Evolutionary conservation across 2,888 invertebrate species (phyloP), one percentile per base, ranked within the genome.

Genomic region (Drosophila monieri): DNA sequence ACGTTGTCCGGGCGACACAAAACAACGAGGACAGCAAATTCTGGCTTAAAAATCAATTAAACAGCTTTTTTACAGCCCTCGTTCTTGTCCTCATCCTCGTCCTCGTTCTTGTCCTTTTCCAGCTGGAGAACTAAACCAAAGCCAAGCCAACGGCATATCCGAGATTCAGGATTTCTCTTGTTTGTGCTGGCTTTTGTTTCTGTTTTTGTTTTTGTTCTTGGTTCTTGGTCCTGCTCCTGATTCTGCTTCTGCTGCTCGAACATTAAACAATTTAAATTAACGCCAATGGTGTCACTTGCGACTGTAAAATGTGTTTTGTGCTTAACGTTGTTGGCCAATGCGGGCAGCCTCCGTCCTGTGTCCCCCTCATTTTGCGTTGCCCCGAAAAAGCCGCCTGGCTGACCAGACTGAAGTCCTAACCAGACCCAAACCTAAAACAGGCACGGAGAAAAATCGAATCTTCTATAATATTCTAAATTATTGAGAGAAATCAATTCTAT

Each of bases 261-360:
- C 85, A 84, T 86, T 88, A 76, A 87, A 86, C 85, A 89, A 89
- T 89, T 89, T 87, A 89, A 89, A 89, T 89, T 89, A 89, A 89
- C 90, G 89, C 90, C 89, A 83, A 77, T 87, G 88, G 90, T 88
- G 90, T 89, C 89, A 88, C 88, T 88, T 87, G 87, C 76, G 78
- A 75, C 88, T 84, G 77, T 80, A 78, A 80, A 85, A 85, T 83
- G 80, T 87, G 73, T 85, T 85, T 76, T 78, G 77, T 77, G 85
- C 77, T 81, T 77, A 85, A 85, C 77, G 61, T 77, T 75, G 79
- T 65, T 60, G 67, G 53, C 68, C 58, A 68, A 80, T 84, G 80
- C 86, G 85, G 86, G 85, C 71, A 51, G 49, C 44, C 32, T 43
- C 37, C 39, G 21, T 27, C 27, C 27, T 27, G 23, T 27, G 27